These are phyloP conservation scores for Psittacula cyanocephala DNA, from an alignment of 2,113 vertebrate species.

Conservation along the genomic window DNA sequence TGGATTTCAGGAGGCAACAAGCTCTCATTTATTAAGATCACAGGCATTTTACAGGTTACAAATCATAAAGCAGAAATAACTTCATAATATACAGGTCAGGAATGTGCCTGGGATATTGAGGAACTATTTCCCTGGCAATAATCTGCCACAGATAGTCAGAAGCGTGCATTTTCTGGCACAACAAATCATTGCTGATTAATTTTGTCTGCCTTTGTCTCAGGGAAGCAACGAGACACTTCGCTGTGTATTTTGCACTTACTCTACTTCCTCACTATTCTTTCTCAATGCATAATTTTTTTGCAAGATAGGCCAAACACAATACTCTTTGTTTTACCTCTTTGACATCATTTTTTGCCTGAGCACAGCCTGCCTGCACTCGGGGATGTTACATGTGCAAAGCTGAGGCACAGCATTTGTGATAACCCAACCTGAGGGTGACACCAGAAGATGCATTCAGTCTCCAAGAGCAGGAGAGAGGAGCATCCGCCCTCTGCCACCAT, in stretches of 20 bases:
- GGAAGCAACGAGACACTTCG: conserved; percentile 19
- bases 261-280: neutral
- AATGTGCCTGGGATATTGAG: conserved; percentile 67
- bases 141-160: conserved; percentile 62
- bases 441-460: neutral
- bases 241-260: conserved; percentile 5
- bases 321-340: conserved; percentile 43
- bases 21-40: conserved; percentile 69
- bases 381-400: neutral
- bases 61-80: conserved; percentile 68
- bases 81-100: conserved; percentile 70
- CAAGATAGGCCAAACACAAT: conserved; percentile 48
- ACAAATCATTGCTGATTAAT: conserved; percentile 66
- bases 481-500: neutral
- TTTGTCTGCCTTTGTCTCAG: conserved; percentile 67
- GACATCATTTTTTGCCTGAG: conserved; percentile 3
- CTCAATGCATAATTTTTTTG: conserved; percentile 43
- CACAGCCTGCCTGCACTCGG: neutral
- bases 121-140: conserved; percentile 67
- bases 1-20: conserved; percentile 66
- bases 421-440: neutral
- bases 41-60: conserved; percentile 65
- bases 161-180: conserved; percentile 47
- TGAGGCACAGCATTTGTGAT: neutral
- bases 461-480: neutral